Evolutionary conservation across 2,797 vertebrate species (phyloP), one percentile per base, ranked within the genome.

Genomic region (Lacerta agilis): DNA sequence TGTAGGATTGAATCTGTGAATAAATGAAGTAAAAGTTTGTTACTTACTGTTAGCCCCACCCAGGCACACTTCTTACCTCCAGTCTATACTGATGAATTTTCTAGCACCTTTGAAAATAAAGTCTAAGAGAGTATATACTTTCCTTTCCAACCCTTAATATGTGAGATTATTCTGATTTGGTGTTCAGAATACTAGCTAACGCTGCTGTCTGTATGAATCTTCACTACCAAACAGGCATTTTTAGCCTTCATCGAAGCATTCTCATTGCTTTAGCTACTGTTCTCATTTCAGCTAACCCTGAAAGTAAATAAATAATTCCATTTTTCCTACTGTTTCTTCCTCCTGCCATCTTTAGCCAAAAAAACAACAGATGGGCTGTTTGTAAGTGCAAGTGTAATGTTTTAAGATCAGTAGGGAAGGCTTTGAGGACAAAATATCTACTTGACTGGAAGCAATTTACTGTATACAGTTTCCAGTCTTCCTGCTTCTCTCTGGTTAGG

Each of bases 401-500:
- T 93, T 33, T 82, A 78, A 38, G 64, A 94, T 66, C 89, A 86
- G 43, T 36, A n/a, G 85, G 76, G 87, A 78, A 0, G 4, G 5
- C 25, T 86, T 69, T 64, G 89, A 92, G 86, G 88, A 75, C 89
- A 88, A 93, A 95, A 88, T 87, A 87, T 2, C 87, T 86, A 4
- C 90, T 87, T 66, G 78, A 91, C 79, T 88, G 79, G 79, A 92
- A 93, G 85, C 81, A 90, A 78, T 89, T 88, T 88, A n/a, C n/a
- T n/a, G n/a, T n/a, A 73, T 6, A 82, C 75, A 89, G 92, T 93
- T 94, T 92, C 85, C 86, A 93, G 0, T 89, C 90, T 92, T 90
- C 88, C 82, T 91, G 87, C 87, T 88, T 94, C 66, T 85, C 45
- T 92, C 90, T 91, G 88, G 91, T 92, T 90, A 90, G 88, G 80